phyloP scores from a whole-genome alignment of 2,888 invertebrate genomes.

The Clunio marinus region DNA sequence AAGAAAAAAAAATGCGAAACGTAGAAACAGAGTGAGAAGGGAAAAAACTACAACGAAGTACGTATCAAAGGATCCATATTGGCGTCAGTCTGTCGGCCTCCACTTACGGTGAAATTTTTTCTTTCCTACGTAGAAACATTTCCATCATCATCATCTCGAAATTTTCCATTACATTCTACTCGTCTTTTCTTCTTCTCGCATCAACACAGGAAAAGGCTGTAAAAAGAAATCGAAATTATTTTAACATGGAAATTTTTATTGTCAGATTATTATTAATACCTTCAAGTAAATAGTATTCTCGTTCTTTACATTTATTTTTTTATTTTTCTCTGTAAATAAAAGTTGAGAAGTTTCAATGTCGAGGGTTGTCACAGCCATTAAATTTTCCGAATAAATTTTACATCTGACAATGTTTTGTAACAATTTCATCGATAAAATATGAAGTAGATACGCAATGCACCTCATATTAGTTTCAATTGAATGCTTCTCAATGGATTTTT shows the following conservation, averaged over 20 bases:
- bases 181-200: not conserved
- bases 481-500: conserved; percentile 31
- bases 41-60: conserved; percentile 22
- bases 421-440: no score
- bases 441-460: conserved; percentile 16
- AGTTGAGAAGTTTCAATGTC: not conserved
- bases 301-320: not conserved
- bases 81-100: conserved; percentile 35
- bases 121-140: conserved; percentile 38
- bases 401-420: not conserved
- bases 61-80: conserved; percentile 8
- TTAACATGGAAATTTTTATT: conserved; percentile 17
- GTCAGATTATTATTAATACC: conserved; percentile 28
- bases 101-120: conserved; percentile 35
- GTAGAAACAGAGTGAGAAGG: conserved; percentile 15
- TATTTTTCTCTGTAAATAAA: no score
- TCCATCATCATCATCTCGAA: conserved; percentile 38
- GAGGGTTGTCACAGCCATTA: not conserved
- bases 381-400: not conserved
- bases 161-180: conserved; percentile 34
- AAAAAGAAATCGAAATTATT: conserved; percentile 8
- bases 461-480: conserved; percentile 31
- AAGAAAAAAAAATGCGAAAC: conserved; percentile 34
- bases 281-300: conserved; percentile 13
- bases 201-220: conserved; percentile 21